Evolutionary conservation across 2,888 invertebrate species (phyloP).

Genomic region (Chrysodeixis includens): DNA sequence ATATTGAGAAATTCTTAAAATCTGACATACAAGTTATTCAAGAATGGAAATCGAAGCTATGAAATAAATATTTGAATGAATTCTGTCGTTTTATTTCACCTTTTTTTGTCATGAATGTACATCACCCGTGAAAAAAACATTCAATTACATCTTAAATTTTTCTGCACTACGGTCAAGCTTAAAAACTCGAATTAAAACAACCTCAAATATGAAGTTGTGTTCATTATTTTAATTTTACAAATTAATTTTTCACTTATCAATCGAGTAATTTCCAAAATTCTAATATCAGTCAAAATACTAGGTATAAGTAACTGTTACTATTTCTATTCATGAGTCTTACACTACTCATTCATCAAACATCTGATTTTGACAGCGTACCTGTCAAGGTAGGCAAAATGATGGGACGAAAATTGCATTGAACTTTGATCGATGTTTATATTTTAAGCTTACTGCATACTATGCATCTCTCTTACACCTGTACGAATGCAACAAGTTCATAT

Average conservation of each 20-base stretch:
- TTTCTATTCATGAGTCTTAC: background rate
- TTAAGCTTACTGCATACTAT: background rate
- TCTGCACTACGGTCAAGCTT: too few relatives aligned
- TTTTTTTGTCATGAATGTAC: too few relatives aligned
- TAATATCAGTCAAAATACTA: too few relatives aligned
- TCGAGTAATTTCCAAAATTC: too few relatives aligned
- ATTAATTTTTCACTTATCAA: too few relatives aligned
- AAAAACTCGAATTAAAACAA: too few relatives aligned
- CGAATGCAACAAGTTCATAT: background rate
- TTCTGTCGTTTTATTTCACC: background rate
- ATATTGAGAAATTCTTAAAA: conserved; percentile 74
- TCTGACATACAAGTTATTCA: conserved; percentile 16
- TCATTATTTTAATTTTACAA: too few relatives aligned
- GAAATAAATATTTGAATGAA: conserved; percentile 19
- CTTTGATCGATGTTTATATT: background rate
- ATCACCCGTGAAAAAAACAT: too few relatives aligned
- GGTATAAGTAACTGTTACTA: background rate
- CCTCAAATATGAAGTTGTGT: too few relatives aligned
- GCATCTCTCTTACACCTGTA: background rate
- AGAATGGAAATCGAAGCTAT: conserved; percentile 56
- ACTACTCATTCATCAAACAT: background rate
- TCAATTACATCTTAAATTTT: too few relatives aligned
- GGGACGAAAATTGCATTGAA: background rate
- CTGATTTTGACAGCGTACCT: background rate
- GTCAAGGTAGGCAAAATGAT: background rate